Percentiles rank a stretch among this genome's conserved stretches.
Conservation (phyloP, 2,113 vertebrate genomes). For the Albula glossodonta region DNA sequence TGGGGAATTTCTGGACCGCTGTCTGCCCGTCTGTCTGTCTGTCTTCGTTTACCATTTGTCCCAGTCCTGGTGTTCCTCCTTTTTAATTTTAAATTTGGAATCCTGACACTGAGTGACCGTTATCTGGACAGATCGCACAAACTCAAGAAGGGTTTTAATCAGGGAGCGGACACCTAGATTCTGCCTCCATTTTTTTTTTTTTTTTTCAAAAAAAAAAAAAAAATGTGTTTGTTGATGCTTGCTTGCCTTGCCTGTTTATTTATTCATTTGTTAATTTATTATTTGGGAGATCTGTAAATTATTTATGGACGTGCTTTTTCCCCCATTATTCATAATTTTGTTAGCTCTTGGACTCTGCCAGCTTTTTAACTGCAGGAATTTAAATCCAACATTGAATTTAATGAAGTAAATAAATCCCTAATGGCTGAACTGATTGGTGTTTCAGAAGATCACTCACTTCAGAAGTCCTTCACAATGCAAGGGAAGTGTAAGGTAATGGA, state of each 20-base stretch:
- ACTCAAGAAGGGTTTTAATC: constrained; percentile 39
- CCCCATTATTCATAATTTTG: constrained; percentile 45
- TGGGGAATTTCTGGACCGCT: neutral
- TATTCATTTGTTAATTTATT: constrained; percentile 78
- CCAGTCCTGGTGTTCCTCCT: neutral
- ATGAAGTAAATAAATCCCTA: constrained; percentile 24
- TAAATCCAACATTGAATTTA: constrained; percentile 32
- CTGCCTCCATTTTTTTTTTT: constrained; percentile 53
- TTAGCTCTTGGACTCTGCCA: constrained; percentile 42
- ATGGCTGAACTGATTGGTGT: constrained; percentile 18
- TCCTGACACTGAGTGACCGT: neutral
- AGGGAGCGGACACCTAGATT: constrained; percentile 47
- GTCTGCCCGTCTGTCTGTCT: neutral
- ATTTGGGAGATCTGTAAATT: constrained; percentile 70
- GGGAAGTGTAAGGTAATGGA: neutral
- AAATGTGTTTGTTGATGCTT: constrained; percentile 71
- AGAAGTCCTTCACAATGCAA: constrained; percentile 13
- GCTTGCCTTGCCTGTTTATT: constrained; percentile 78
- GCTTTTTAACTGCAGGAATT: constrained; percentile 37
- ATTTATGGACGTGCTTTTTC: constrained; percentile 59
- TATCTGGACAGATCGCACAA: constrained; percentile 24
- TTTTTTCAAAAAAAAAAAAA: constrained; percentile 28
- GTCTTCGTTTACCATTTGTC: neutral
- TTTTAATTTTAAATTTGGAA: neutral
- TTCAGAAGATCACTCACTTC: neutral